phyloP scores from a whole-genome alignment of 2,797 vertebrate genomes.

The Falco rusticolus region DNA sequence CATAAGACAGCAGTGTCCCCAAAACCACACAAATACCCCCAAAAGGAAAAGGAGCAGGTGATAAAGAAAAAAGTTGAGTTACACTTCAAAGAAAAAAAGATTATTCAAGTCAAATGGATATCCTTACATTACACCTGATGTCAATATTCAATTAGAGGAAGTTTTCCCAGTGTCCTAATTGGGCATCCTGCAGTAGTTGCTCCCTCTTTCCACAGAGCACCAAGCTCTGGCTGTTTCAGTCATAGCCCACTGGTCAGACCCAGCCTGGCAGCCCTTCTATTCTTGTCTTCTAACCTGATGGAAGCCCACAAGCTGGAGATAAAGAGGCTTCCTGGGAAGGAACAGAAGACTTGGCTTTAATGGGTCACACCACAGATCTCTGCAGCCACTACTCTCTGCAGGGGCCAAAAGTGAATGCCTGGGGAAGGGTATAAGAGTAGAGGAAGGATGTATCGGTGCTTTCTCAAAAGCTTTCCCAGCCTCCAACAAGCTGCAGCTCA shows the following conservation, averaged over 20 bases:
- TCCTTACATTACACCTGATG: not conserved
- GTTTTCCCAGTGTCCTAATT: not conserved
- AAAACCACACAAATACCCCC: not conserved
- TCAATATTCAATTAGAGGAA: not conserved
- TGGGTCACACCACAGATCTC: not conserved
- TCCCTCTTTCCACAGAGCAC: not conserved
- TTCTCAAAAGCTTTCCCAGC: not conserved
- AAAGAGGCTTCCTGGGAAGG: conserved; percentile 42
- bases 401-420: not conserved
- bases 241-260: not conserved
- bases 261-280: conserved; percentile 10
- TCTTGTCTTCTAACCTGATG: not conserved
- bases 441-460: not conserved
- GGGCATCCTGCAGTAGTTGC: not conserved
- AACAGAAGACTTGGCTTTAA: conserved; percentile 17
- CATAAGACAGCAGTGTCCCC: not conserved
- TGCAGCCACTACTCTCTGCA: not conserved
- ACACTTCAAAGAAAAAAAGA: not conserved
- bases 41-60: not conserved
- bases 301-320: conserved; percentile 50
- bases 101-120: not conserved
- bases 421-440: not conserved
- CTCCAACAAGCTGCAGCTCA: not conserved
- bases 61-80: not conserved
- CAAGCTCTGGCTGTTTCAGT: conserved; percentile 23